phyloP scores from a whole-genome alignment of 2,113 vertebrate species.

The Abramis brama region DNA sequence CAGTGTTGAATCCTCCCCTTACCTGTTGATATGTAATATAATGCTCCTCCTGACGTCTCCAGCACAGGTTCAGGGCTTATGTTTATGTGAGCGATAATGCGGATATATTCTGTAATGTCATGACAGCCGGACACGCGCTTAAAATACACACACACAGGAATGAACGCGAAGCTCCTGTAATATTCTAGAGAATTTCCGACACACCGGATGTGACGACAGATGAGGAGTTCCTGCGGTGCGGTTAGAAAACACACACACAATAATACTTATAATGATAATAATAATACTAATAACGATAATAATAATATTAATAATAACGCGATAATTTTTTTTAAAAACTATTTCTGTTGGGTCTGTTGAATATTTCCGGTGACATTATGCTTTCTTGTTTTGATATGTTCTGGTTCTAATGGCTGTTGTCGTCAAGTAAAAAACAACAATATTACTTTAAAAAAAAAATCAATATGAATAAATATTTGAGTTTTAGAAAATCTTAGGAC shows the following conservation, averaged over 20 bases:
- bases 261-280: neutral
- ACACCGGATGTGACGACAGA: slow-evolving; percentile 18
- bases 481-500: neutral
- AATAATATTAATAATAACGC: neutral
- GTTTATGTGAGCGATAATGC: neutral
- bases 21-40: slow-evolving; percentile 8
- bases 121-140: slow-evolving; percentile 3
- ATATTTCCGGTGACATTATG: neutral
- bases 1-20: neutral
- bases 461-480: no score
- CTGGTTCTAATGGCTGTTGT: neutral
- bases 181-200: slow-evolving; percentile 9
- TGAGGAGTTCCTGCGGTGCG: neutral
- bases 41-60: neutral
- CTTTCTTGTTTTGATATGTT: neutral
- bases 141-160: slow-evolving; percentile 17
- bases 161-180: slow-evolving; percentile 28
- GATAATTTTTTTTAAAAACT: no score
- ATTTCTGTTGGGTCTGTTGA: neutral
- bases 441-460: no score
- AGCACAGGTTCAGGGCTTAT: neutral
- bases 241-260: neutral
- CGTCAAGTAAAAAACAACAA: neutral
- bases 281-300: neutral
- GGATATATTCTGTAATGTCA: neutral